Conservation (phyloP, 2,888 invertebrate genomes). For the Tiphia femorata region DNA sequence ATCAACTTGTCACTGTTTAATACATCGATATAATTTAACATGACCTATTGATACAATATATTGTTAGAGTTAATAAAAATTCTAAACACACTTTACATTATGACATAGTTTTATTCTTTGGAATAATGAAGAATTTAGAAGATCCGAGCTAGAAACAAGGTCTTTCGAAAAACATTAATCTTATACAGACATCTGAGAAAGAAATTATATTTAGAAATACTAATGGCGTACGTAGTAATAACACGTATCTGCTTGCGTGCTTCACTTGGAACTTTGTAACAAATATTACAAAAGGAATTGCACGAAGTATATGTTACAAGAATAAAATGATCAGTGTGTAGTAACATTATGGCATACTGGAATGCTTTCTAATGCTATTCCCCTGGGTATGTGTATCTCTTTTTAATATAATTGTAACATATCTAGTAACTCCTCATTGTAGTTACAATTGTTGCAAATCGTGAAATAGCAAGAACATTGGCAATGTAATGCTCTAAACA, state of each 20-base stretch:
- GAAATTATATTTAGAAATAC: slow-evolving; percentile 49
- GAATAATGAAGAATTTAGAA: slow-evolving; percentile 36
- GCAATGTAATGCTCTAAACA: slow-evolving; percentile 17
- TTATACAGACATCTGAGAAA: too few species aligned
- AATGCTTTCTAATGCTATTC: too few species aligned
- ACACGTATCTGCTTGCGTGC: neutral
- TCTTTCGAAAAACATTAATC: too few species aligned
- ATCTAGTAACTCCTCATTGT: slow-evolving; percentile 16
- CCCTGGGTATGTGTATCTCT: too few species aligned
- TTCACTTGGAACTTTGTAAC: slow-evolving; percentile 17
- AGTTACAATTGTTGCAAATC: slow-evolving; percentile 17
- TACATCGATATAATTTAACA: slow-evolving; percentile 15
- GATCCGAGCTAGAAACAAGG: too few species aligned
- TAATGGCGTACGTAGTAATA: slow-evolving; percentile 32
- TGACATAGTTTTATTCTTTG: slow-evolving; percentile 32
- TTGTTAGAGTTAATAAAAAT: slow-evolving; percentile 39
- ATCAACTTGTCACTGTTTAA: too few species aligned
- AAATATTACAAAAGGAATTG: slow-evolving; percentile 25
- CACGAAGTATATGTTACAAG: slow-evolving; percentile 19
- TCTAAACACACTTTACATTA: slow-evolving; percentile 41
- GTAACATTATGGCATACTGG: too few species aligned
- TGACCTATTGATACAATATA: slow-evolving; percentile 25
- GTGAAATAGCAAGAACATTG: slow-evolving; percentile 27
- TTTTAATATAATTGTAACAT: slow-evolving; percentile 10
- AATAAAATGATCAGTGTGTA: slow-evolving; percentile 26